These are phyloP conservation scores for Patella vulgata DNA, from an alignment of 1,140 invertebrate genomes.

Conservation along the genomic window DNA sequence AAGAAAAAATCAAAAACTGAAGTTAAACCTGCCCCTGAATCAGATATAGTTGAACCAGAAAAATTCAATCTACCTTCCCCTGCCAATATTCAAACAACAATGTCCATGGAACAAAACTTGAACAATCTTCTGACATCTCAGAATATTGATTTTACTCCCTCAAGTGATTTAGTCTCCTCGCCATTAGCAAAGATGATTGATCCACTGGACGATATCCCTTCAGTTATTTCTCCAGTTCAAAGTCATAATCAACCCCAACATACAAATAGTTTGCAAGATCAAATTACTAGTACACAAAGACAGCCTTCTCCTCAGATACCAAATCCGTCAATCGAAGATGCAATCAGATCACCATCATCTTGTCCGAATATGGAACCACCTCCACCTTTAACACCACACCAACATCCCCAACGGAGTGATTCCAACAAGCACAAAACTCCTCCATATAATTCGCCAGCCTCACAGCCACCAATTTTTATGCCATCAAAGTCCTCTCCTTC, in stretches of 20 bases:
- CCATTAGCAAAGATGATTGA: too few relatives aligned
- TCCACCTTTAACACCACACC: slow-evolving; percentile 9
- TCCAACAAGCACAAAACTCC: not conserved
- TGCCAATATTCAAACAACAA: too few relatives aligned
- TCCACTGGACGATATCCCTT: too few relatives aligned
- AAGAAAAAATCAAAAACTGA: slow-evolving; percentile 24
- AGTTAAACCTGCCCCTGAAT: slow-evolving; percentile 9
- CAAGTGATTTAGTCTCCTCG: too few relatives aligned
- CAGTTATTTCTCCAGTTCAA: too few relatives aligned
- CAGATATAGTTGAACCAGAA: slow-evolving; percentile 5
- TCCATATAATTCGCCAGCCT: slow-evolving; percentile 9
- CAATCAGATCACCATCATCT: slow-evolving; percentile 2
- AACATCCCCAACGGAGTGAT: not conserved
- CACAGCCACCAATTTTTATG: not conserved
- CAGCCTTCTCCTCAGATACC: too few relatives aligned
- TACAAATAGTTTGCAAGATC: too few relatives aligned
- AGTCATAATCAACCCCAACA: too few relatives aligned
- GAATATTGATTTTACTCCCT: too few relatives aligned
- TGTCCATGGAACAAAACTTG: too few relatives aligned
- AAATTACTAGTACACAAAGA: too few relatives aligned
- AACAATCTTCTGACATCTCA: too few relatives aligned
- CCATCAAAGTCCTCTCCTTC: not conserved
- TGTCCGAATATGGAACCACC: slow-evolving; percentile 12
- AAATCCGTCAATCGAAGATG: not conserved
- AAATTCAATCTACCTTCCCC: not conserved